These are phyloP conservation scores for Streptopelia turtur DNA, from an alignment of 2,797 vertebrate species.

Conservation along the genomic window DNA sequence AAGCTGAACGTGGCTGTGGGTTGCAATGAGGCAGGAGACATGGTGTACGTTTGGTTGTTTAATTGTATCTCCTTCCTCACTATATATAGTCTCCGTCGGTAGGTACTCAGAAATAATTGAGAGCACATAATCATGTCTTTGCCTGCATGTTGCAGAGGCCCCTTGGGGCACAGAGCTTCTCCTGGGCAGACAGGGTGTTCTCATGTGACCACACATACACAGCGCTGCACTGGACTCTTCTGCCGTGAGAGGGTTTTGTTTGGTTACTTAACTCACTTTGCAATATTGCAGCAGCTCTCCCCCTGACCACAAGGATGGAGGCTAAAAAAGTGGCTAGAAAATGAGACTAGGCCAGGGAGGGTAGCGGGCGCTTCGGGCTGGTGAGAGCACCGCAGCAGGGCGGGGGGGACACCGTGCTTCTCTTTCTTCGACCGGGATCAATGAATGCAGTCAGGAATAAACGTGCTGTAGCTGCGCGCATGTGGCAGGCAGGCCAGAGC, in stretches of 20 bases:
- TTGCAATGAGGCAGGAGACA: background rate
- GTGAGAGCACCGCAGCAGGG: background rate
- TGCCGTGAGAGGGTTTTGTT: background rate
- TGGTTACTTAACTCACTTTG: background rate
- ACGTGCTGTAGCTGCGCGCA: rapidly evolving
- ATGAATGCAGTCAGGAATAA: background rate
- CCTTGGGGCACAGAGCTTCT: background rate
- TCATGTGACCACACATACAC: rapidly evolving
- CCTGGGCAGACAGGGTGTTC: background rate
- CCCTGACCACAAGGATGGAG: background rate
- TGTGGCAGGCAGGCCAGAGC: background rate
- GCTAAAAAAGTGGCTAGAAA: background rate
- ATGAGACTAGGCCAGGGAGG: background rate
- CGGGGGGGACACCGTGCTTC: background rate
- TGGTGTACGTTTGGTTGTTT: background rate
- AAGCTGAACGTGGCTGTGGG: background rate
- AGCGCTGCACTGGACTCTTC: rapidly evolving
- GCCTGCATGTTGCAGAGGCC: background rate
- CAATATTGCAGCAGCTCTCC: background rate
- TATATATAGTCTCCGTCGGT: background rate
- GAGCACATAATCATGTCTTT: background rate
- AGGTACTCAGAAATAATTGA: background rate
- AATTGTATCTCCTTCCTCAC: background rate
- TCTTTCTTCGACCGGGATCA: background rate
- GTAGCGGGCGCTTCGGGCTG: background rate